phyloP scores from a whole-genome alignment of 2,888 invertebrate genomes.

The Apoderus coryli region DNA sequence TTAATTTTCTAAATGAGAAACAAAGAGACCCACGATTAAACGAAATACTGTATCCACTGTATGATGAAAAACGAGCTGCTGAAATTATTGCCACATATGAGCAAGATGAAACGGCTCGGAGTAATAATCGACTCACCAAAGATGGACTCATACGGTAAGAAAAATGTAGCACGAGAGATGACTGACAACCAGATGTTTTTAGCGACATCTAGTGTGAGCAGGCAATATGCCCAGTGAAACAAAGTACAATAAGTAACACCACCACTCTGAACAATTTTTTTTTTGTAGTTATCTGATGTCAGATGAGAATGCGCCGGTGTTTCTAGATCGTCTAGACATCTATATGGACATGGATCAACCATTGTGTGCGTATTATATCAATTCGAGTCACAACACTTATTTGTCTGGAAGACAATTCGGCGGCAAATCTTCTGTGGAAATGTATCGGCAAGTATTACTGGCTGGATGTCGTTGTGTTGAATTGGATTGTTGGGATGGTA shows the following conservation, averaged over 20 bases:
- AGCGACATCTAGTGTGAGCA: too few species aligned
- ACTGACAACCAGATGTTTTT: too few species aligned
- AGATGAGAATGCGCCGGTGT: constrained; percentile 99
- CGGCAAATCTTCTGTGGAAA: constrained; percentile 95
- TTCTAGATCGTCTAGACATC: constrained; percentile 91
- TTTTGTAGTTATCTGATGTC: constrained; percentile 78
- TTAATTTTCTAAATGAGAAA: constrained; percentile 90
- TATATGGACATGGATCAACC: constrained; percentile 99
- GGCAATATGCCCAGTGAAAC: too few species aligned
- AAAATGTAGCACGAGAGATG: too few species aligned
- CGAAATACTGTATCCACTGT: constrained; percentile 95
- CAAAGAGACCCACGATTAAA: constrained; percentile 96
- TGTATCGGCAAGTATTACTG: constrained; percentile 93
- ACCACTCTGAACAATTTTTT: too few species aligned
- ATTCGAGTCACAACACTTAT: constrained; percentile 95
- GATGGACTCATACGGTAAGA: constrained; percentile 79
- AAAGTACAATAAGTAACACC: not conserved
- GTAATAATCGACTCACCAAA: constrained; percentile 66
- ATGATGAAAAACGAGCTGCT: constrained; percentile 82
- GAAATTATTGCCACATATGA: constrained; percentile 94
- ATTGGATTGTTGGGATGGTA: constrained; percentile 94
- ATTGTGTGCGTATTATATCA: constrained; percentile 95
- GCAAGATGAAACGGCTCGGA: constrained; percentile 58
- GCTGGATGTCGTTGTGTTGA: constrained; percentile 98
- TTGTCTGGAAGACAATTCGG: constrained; percentile 92